A percentile compares a stretch with the other conserved stretches of the same genome.
These are phyloP conservation scores for Leucophenga varia DNA, from an alignment of 1,140 invertebrate genomes.

Conservation along the genomic window DNA sequence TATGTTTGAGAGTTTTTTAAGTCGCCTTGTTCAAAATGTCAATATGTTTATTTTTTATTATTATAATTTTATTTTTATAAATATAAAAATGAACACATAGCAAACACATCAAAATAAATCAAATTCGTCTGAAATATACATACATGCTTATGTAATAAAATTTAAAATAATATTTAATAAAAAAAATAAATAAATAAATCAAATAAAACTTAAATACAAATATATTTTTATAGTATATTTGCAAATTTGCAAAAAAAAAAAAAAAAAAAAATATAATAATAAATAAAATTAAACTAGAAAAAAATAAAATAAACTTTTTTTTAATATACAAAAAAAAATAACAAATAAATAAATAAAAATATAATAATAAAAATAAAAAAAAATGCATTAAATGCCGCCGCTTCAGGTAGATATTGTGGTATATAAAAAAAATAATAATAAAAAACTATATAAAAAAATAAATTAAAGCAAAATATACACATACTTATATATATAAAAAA, in stretches of 20 bases:
- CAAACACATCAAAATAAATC: too few species aligned
- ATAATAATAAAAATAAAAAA: conserved; percentile 1
- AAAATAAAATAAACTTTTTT: not conserved
- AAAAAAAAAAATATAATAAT: not conserved
- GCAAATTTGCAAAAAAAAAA: not conserved
- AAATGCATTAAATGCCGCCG: not conserved
- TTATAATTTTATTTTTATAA: too few species aligned
- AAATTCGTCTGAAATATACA: too few species aligned
- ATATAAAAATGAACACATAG: too few species aligned
- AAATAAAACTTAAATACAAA: too few species aligned
- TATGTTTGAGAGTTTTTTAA: too few species aligned
- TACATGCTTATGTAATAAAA: too few species aligned
- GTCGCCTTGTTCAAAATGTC: too few species aligned
- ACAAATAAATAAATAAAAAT: not conserved
- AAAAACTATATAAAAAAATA: not conserved
- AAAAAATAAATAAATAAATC: too few species aligned
- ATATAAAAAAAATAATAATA: not conserved
- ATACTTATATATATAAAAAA: not conserved
- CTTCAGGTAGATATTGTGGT: not conserved
- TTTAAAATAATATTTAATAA: too few species aligned
- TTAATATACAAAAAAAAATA: not conserved
- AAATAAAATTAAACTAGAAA: not conserved
- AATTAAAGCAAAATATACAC: not conserved
- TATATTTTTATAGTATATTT: not conserved
- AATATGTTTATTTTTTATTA: too few species aligned